Percentiles rank a stretch among this genome's conserved stretches.
These are phyloP conservation scores for Chlorodrepanis virens DNA, from an alignment of 2,113 vertebrate genomes.

Conservation along the genomic window DNA sequence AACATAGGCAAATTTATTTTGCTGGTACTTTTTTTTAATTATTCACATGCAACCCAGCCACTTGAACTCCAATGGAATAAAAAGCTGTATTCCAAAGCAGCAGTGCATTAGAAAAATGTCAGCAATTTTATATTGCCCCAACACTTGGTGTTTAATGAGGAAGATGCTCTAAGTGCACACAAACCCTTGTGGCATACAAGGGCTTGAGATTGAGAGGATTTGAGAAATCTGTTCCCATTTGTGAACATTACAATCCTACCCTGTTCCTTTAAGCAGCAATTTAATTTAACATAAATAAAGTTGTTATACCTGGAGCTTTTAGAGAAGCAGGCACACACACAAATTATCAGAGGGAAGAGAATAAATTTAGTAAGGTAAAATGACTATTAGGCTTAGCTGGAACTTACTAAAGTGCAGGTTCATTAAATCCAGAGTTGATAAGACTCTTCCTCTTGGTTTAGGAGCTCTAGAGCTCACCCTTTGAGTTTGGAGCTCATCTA, in stretches of 20 bases:
- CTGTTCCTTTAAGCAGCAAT: conserved; percentile 3
- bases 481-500: background rate
- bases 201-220: background rate
- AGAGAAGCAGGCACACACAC: background rate
- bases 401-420: background rate
- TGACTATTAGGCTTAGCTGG: background rate
- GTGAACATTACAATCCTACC: background rate
- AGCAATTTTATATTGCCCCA: conserved; percentile 39
- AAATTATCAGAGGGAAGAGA: background rate
- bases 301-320: conserved; percentile 31
- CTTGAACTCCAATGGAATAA: background rate
- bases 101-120: conserved; percentile 6
- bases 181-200: background rate
- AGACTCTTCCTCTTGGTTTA: background rate
- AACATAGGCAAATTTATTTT: background rate
- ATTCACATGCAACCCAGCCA: background rate
- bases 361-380: conserved; percentile 10
- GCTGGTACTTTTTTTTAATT: background rate
- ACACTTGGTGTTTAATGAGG: conserved; percentile 32
- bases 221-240: conserved; percentile 6
- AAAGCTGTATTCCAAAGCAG: conserved; percentile 28
- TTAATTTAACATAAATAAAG: conserved; percentile 35
- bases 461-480: conserved; percentile 1
- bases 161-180: conserved; percentile 45
- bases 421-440: background rate